Evolutionary conservation across 2,888 invertebrate species (phyloP), one percentile per base, ranked within the genome.

Genomic region (Caradrina kadenii): DNA sequence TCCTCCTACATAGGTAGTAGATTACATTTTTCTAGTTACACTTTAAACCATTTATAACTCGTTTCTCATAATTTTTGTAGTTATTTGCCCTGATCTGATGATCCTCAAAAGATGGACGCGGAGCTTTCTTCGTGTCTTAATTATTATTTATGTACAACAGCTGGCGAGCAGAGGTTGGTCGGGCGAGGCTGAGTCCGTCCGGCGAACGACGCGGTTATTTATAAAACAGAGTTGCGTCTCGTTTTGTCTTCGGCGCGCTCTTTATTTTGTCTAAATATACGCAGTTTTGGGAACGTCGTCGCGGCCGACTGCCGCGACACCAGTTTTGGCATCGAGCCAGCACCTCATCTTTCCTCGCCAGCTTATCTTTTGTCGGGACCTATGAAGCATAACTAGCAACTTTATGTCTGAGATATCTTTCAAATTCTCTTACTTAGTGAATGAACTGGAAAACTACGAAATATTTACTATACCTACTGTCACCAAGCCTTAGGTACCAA

Each of bases 241-340:
- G 95, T 95, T 95, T 95, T 95, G 96, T 96, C 95, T 95, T 95
- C 94, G 92, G 93, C 90, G 91, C 93, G 93, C 95, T 96, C 95
- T 96, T 96, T 95, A 96, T 96, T 96, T 96, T 95, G 94, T 96
- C 95, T 95, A 96, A 96, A 95, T 95, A 96, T 96, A 96, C 95
- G 94, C 93, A 95, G 95, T 95, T 96, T 96, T 95, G 95, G 96
- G 95, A 95, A 93, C 96, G 92, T 93, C 93, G 94, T 87, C 92
- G 93, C 89, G 89, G 91, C 91, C 92, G 91, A 89, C 91, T 88
- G 91, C 93, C 92, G 93, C 94, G 94, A 94, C 95, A 94, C 87
- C 91, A 88, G 84, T 80, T 82, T 89, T 95, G 96, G 95, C 94
- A 80, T n/a, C 50, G 49, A 77, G 93, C 95, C 95, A 95, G 88